Percentiles rank a stretch among this genome's conserved stretches.
phyloP scores from a whole-genome alignment of 2,888 invertebrate genomes.

The Mylabris sibirica region DNA sequence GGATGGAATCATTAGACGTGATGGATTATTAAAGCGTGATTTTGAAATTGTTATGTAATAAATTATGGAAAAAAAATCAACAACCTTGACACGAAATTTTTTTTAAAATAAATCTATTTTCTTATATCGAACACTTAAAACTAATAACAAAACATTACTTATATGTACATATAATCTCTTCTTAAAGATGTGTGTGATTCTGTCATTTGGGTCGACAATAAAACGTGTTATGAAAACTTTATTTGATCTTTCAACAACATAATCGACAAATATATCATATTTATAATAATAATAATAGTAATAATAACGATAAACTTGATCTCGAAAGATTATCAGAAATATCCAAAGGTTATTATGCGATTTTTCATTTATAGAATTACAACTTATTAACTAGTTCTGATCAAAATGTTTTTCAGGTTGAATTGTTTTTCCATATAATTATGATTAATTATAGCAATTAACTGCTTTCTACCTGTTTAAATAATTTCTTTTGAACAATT shows the following conservation, averaged over 20 bases:
- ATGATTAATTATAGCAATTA: background rate
- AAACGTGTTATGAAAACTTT: background rate
- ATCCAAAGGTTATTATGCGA: background rate
- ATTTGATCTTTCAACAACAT: background rate
- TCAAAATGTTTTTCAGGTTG: background rate
- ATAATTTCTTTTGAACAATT: background rate
- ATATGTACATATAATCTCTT: too few species aligned
- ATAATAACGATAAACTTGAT: background rate
- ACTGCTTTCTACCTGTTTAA: background rate
- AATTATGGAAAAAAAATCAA: background rate
- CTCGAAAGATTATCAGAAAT: background rate
- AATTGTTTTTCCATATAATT: background rate
- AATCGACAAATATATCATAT: background rate
- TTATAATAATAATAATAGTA: background rate
- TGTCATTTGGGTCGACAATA: background rate
- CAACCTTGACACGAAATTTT: background rate
- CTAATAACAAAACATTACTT: background rate
- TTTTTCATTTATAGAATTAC: background rate
- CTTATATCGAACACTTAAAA: background rate
- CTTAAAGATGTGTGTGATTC: background rate
- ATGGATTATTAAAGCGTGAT: background rate
- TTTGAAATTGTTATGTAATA: slow-evolving; percentile 6
- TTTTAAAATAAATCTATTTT: background rate
- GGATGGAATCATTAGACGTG: background rate
- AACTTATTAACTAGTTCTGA: background rate